Conservation (phyloP, 2,888 invertebrate species). For the Congeria kusceri region DNA sequence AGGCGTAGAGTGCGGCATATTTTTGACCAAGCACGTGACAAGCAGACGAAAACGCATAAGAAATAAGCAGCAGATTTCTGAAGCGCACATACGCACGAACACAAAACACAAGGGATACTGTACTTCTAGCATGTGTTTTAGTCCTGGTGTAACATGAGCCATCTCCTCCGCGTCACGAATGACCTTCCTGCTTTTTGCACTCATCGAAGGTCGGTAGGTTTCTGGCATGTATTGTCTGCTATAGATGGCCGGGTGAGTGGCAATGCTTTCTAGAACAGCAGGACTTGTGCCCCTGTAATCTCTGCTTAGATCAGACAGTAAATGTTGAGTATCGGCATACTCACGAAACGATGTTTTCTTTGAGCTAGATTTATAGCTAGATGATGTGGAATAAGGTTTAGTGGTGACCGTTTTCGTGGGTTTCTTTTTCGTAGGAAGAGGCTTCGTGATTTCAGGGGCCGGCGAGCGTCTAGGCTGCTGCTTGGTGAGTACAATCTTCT, state of each 20-base stretch:
- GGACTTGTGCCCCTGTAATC: constrained; percentile 80
- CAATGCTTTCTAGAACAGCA: constrained; percentile 79
- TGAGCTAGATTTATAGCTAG: constrained; percentile 24
- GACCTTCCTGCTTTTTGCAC: constrained; percentile 78
- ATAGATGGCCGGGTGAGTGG: constrained; percentile 74
- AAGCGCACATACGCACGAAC: constrained; percentile 36
- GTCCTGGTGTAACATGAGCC: constrained; percentile 77
- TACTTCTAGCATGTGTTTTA: constrained; percentile 83
- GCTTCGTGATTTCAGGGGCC: constrained; percentile 1
- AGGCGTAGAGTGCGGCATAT: neutral
- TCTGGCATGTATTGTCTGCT: constrained; percentile 60
- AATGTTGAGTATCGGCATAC: constrained; percentile 50
- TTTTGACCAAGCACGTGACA: neutral
- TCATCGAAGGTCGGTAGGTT: constrained; percentile 66
- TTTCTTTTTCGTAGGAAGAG: neutral
- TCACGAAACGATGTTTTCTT: constrained; percentile 50
- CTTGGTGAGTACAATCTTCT: constrained; percentile 12
- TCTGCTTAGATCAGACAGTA: constrained; percentile 61
- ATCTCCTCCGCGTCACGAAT: constrained; percentile 81
- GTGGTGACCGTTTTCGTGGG: neutral
- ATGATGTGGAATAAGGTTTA: constrained; percentile 4
- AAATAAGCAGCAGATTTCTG: constrained; percentile 1
- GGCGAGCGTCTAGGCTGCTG: constrained; percentile 11
- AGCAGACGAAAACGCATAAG: neutral
- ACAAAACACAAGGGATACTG: constrained; percentile 63